Evolutionary conservation across 2,888 invertebrate genomes (phyloP), one percentile per base, ranked within the genome.

Genomic region (Cosmia trapezina): DNA sequence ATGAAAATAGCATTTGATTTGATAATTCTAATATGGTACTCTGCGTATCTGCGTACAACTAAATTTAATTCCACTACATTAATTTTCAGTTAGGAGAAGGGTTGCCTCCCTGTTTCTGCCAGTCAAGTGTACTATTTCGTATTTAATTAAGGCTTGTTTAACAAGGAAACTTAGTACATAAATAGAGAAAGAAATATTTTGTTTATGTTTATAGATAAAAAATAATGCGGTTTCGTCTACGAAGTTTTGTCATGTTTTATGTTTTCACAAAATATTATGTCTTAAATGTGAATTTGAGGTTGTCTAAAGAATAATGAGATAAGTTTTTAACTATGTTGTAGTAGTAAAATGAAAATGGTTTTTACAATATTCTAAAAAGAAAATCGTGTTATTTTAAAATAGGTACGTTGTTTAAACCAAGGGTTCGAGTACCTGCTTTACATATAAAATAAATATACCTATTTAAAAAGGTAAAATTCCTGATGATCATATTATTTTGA

Each of bases 121-220:
- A 67, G 61, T 73, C 56, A 73, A 70, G 82, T 65, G 45, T 82
- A 72, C 70, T 56, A 75, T 68, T 73, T 64, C 70, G 56, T 64
- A 74, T 75, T 78, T 74, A 83, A 81, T 81, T 78, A 72, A 72
- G n/a, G 51, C 56, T 61, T 61, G 60, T 47, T 56, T 17, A 65
- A 54, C 70, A 63, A 68, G 53, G 47, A 17, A 28, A 56, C 37
- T 54, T 11, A 51, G 28, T 6, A 28, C 28, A 28, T 28, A 71
- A 49, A 71, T 8, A n/a, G 7, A 9, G 41, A 41, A 41, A 41
- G 41, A 41, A 41, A 41, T 41, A 41, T 41, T 7, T 41, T 41
- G 41, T 41, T 41, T 43, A 3, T 41, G 41, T 41, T 41, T 43
- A 3, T 22, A 76, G 14, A 28, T n/a, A 51, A 67, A 74, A 59